These are phyloP conservation scores for Piezodorus guildinii DNA, from an alignment of 1,140 invertebrate genomes.

Conservation along the genomic window DNA sequence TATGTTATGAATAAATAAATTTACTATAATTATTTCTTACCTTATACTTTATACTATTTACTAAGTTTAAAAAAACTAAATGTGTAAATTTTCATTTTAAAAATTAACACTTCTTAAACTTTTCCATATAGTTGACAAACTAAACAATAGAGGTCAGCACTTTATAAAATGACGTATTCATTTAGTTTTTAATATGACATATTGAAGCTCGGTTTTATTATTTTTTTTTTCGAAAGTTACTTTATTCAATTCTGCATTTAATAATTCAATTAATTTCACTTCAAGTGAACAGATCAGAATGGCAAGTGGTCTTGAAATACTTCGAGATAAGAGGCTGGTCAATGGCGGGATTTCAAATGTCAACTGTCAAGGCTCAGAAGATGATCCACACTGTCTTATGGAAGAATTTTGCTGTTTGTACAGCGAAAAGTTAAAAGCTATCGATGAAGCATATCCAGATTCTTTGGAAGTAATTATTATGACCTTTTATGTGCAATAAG, in stretches of 20 bases:
- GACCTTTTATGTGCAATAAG: not conserved
- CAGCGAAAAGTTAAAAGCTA: conserved; percentile 1
- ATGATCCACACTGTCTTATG: not conserved
- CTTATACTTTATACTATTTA: too few species aligned
- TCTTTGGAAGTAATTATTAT: not conserved
- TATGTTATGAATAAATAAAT: too few species aligned
- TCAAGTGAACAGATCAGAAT: too few species aligned
- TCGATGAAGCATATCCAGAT: not conserved
- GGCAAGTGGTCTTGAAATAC: too few species aligned
- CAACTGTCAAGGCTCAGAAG: not conserved
- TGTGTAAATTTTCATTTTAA: too few species aligned
- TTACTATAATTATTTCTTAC: too few species aligned
- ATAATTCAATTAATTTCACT: too few species aligned
- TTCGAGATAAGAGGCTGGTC: too few species aligned
- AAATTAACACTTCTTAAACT: too few species aligned
- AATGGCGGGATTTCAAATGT: too few species aligned
- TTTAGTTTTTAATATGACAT: conserved; percentile 1
- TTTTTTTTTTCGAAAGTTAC: not conserved
- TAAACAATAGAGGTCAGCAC: conserved; percentile 1
- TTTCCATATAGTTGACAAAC: not conserved
- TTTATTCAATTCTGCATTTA: not conserved
- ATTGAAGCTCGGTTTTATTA: not conserved
- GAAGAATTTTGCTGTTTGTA: conserved; percentile 1
- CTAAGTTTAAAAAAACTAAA: too few species aligned
- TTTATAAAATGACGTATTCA: not conserved